phyloP scores from a whole-genome alignment of 2,113 vertebrate species.

The Aix galericulata region DNA sequence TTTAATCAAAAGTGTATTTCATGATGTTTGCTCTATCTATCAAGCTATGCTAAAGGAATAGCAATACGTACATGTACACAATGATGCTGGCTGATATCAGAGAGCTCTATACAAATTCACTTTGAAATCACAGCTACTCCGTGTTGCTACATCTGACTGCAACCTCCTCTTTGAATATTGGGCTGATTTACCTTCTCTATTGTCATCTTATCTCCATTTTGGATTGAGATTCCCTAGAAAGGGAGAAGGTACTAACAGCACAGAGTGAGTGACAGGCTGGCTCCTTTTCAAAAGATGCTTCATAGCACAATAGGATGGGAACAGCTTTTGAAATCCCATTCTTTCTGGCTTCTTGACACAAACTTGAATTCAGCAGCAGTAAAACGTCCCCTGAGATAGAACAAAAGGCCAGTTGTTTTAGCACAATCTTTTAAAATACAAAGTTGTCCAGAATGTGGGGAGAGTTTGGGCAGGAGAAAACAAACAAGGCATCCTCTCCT shows the following conservation, averaged over 20 bases:
- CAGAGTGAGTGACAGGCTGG: constrained; percentile 17
- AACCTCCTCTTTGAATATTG: not conserved
- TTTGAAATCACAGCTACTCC: not conserved
- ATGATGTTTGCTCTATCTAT: not conserved
- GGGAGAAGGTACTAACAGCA: not conserved
- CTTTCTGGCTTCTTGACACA: constrained; percentile 30
- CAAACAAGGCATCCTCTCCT: not conserved
- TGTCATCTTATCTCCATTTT: constrained; percentile 15
- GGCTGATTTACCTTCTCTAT: not conserved
- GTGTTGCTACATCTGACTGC: not conserved
- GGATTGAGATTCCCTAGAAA: constrained; percentile 13
- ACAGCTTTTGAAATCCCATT: constrained; percentile 47
- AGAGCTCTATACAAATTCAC: not conserved
- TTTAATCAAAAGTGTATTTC: not conserved
- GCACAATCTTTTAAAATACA: not conserved
- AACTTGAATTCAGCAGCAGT: constrained; percentile 31
- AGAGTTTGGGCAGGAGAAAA: not conserved
- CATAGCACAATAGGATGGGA: constrained; percentile 4
- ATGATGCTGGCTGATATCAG: not conserved
- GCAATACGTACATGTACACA: not conserved
- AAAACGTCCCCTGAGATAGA: not conserved
- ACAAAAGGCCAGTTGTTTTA: constrained; percentile 31
- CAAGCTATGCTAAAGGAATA: not conserved
- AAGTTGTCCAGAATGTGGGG: not conserved
- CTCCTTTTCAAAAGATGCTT: constrained; percentile 46